Evolutionary conservation across 1,140 invertebrate species (phyloP).

Genomic region (Penaeus japonicus): DNA sequence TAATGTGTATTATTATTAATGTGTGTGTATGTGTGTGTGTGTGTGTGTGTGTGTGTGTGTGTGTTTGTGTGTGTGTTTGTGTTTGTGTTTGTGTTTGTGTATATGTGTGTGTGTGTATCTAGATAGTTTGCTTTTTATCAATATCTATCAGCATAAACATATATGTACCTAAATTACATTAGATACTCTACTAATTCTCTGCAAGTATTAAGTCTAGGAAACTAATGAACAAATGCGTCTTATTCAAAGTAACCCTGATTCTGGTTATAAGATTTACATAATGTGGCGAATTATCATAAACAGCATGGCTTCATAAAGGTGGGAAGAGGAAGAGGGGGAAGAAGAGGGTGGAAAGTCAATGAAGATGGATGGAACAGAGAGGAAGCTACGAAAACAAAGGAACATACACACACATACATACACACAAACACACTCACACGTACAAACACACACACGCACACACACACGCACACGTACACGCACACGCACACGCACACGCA

Average conservation of each 20-base stretch:
- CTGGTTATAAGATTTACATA: too few species aligned
- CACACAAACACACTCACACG: not conserved
- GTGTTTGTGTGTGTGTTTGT: constrained; percentile 21
- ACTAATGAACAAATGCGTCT: too few species aligned
- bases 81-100: constrained; percentile 13
- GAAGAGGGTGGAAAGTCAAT: not conserved
- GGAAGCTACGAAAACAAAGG: not conserved
- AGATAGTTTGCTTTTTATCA: not conserved
- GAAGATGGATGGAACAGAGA: not conserved
- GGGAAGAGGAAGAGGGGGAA: not conserved
- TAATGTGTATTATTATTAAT: not conserved
- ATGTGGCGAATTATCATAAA: too few species aligned
- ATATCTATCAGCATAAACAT: not conserved
- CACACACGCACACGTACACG: not conserved
- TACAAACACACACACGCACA: not conserved
- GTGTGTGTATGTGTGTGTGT: not conserved
- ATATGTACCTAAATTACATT: too few species aligned
- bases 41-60: not conserved
- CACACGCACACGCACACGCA: not conserved
- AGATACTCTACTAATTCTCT: too few species aligned
- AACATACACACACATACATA: not conserved
- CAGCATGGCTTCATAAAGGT: not conserved
- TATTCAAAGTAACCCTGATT: too few species aligned
- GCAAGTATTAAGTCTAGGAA: too few species aligned
- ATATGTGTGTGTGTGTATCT: not conserved